These are phyloP conservation scores for Ochlodes sylvanus DNA, from an alignment of 2,888 invertebrate genomes.

Conservation along the genomic window DNA sequence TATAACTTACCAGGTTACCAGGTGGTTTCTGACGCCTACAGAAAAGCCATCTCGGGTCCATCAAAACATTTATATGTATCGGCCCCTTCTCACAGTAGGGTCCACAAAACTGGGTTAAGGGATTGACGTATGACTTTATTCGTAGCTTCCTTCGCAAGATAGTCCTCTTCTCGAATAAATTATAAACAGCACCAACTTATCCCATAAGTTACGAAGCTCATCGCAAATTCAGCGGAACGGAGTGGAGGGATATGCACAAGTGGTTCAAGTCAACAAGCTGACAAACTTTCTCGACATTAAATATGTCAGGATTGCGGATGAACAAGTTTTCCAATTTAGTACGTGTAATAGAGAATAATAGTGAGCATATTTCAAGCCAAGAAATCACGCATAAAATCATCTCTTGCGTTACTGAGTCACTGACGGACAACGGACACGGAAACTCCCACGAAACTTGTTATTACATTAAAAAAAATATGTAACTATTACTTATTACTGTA, in stretches of 20 bases:
- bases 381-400: too few species aligned
- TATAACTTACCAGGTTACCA: too few species aligned
- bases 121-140: not conserved
- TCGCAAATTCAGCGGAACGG: not conserved
- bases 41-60: too few species aligned
- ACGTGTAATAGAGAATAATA: not conserved
- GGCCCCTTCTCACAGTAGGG: too few species aligned
- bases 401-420: too few species aligned
- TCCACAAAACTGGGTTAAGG: too few species aligned
- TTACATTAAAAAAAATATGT: too few species aligned
- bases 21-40: too few species aligned
- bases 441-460: too few species aligned
- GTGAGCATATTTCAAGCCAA: not conserved
- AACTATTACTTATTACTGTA: too few species aligned
- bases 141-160: not conserved
- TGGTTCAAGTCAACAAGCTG: slow-evolving; percentile 23
- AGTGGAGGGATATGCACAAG: slow-evolving; percentile 7
- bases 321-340: slow-evolving; percentile 9
- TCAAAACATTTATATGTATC: too few species aligned
- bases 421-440: too few species aligned
- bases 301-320: slow-evolving; percentile 10
- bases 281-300: slow-evolving; percentile 18
- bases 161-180: not conserved
- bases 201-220: not conserved
- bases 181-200: not conserved